Evolutionary conservation across 1,140 invertebrate species (phyloP).

Genomic region (Ostrea edulis): DNA sequence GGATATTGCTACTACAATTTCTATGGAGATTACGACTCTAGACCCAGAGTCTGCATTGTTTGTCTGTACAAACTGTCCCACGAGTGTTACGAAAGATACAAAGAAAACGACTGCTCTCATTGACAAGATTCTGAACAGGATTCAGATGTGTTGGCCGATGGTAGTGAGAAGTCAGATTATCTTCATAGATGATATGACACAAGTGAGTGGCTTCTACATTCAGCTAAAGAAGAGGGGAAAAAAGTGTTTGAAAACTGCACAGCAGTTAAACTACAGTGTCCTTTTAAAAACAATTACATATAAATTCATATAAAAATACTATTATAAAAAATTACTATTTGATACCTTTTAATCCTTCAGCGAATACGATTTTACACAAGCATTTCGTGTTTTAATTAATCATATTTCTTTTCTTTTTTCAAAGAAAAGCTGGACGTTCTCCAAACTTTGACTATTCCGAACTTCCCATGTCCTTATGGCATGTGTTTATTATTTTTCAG

Average conservation of each 20-base stretch:
- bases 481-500: neutral
- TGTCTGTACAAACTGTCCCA: conserved; percentile 3
- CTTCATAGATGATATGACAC: neutral
- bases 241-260: no score
- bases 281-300: no score
- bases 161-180: neutral
- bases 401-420: no score
- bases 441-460: no score
- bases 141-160: conserved; percentile 12
- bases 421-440: no score
- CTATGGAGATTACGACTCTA: neutral
- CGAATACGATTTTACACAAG: no score
- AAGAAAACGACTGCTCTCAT: neutral
- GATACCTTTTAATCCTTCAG: no score
- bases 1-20: neutral
- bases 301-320: no score
- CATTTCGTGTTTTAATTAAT: no score
- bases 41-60: neutral
- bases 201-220: neutral
- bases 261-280: no score
- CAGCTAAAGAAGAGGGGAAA: no score
- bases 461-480: neutral
- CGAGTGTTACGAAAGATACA: neutral
- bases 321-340: no score
- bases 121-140: conserved; percentile 6